Evolutionary conservation across 2,888 invertebrate species (phyloP).

Genomic region (Rutpela maculata): DNA sequence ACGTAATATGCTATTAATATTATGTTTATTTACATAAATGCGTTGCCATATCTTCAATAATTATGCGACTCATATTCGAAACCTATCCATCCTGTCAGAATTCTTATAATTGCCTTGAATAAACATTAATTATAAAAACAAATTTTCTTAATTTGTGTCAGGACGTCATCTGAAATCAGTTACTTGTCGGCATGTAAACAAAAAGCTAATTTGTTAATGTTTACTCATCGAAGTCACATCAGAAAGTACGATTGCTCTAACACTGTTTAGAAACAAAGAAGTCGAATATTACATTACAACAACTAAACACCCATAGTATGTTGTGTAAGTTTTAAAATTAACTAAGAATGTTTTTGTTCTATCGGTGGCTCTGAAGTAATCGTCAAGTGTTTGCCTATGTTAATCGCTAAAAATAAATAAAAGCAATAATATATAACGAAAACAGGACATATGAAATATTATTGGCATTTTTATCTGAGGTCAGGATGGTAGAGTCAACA

Average conservation of each 20-base stretch:
- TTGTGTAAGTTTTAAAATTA: neutral
- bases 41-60: no score
- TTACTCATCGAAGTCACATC: neutral
- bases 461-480: constrained; percentile 1
- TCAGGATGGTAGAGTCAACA: neutral
- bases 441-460: neutral
- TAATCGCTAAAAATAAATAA: constrained; percentile 14
- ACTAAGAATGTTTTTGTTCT: neutral
- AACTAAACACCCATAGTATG: neutral
- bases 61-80: no score
- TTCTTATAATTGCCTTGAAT: neutral
- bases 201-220: constrained; percentile 23
- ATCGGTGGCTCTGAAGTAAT: constrained; percentile 3
- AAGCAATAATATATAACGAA: constrained; percentile 2
- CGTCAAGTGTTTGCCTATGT: constrained; percentile 8
- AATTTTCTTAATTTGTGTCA: neutral
- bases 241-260: neutral
- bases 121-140: neutral
- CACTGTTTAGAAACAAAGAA: neutral
- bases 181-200: neutral
- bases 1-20: no score
- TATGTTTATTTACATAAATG: no score
- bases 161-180: neutral
- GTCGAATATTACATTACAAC: neutral
- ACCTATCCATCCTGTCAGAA: no score